These are phyloP conservation scores for Sebastes schlegelii DNA, from an alignment of 2,113 vertebrate species.

Conservation along the genomic window DNA sequence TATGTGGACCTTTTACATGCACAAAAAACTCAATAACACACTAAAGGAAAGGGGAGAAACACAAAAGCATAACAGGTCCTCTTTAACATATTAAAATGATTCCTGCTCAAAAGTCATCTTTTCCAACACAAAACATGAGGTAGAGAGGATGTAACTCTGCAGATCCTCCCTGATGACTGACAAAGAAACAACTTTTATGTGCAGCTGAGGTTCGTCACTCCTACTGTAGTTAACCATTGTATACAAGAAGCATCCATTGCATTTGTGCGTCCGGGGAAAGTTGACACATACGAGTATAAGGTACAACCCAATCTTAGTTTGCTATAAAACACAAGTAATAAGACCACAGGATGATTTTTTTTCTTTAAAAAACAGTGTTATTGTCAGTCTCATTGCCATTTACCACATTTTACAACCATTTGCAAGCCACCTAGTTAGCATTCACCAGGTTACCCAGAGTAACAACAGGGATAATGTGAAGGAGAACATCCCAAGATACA, in stretches of 20 bases:
- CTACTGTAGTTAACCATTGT: neutral
- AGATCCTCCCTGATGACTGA: constrained; percentile 14
- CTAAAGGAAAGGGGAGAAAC: no score
- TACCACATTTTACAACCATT: constrained; percentile 16
- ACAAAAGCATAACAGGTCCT: no score
- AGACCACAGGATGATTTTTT: neutral
- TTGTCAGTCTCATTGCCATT: neutral
- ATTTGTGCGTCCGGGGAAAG: neutral
- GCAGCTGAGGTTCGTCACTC: constrained; percentile 7
- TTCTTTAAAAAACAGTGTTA: constrained; percentile 1
- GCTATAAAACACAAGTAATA: neutral
- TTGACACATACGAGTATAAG: neutral
- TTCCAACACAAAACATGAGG: constrained; percentile 16
- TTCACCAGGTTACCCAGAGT: neutral
- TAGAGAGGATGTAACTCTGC: constrained; percentile 12
- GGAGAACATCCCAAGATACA: neutral
- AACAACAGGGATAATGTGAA: neutral
- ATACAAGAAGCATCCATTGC: neutral
- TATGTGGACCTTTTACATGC: no score
- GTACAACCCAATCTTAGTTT: neutral
- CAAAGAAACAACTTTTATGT: neutral
- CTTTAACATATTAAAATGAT: neutral
- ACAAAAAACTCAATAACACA: no score
- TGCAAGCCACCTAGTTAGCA: neutral
- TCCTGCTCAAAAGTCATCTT: constrained; percentile 18